Base-by-base conservation (phyloP, 2,888 invertebrate species). In the Tetragonisca angustula region DNA sequence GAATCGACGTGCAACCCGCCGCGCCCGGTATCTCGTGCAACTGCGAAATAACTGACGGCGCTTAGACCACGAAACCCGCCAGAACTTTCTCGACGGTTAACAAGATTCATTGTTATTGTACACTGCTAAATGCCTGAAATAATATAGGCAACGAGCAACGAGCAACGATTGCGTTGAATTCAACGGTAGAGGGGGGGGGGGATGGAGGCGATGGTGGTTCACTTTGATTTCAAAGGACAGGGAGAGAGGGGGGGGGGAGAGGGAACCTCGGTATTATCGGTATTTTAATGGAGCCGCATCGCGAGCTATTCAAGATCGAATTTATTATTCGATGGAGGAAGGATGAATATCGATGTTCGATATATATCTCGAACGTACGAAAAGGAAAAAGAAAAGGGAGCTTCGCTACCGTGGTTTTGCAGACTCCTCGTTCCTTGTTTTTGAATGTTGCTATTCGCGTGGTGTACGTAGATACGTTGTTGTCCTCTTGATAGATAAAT, bases 291-390 rank as follows among this genome's bases (percentile, higher is more conserved):
- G 70, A 70, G 56, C 56, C 9, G 36, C 36, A 36, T 54, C 56
- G 70, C 56, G 36, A 32, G 36, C 56, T 36, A 70, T 36, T 56
- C 70, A 36, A 36, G 5, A 70, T 54, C 36, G 70, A 70, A 70
- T 59, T 59, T 59, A 24, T 59, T 59, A 59, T 59, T 59, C 24
- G 5, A 3, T 0, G 36, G 36, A 56, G 36, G 32, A 4, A 69
- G 13, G 50, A 50, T 36, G 50, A 61, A 61, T 79, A 73, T 76
- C 73, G 68, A 68, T 65, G 68, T 61, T 52, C 68, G 54, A 50
- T 62, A 61, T 73, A 50, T 62, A 61, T 73, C 50, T 68, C 61
- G 68, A 27, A 32, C 71, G 73, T 43, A 73, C 61, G 62, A 61
- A 62, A 54, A 52, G 61, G 36, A 19, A 52, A 69, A 52, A 54